These are phyloP conservation scores for Anhinga rufa DNA, from an alignment of 2,113 vertebrate species.

Conservation along the genomic window DNA sequence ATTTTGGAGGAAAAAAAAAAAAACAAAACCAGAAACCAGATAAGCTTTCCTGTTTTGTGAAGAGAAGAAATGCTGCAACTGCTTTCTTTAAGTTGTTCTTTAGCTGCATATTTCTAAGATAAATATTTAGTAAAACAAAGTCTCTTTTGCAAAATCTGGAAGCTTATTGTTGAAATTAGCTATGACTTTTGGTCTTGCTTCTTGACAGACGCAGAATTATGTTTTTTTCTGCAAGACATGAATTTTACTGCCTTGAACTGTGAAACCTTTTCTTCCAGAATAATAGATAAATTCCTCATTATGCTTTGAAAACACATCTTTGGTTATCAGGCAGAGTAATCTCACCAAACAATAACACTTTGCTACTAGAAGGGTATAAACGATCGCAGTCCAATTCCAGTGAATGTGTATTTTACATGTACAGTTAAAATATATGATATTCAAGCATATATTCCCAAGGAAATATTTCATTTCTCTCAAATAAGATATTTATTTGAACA, in stretches of 20 bases:
- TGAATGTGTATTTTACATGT: not conserved
- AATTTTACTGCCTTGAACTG: not conserved
- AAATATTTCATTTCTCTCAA: not conserved
- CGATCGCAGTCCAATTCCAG: not conserved
- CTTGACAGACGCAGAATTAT: not conserved
- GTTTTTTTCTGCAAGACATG: not conserved
- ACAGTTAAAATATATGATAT: not conserved
- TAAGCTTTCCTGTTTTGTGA: not conserved
- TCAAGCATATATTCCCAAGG: not conserved
- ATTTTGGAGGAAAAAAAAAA: not conserved
- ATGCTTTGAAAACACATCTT: not conserved
- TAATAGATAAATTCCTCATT: not conserved
- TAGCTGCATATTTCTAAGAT: not conserved
- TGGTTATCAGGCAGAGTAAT: not conserved
- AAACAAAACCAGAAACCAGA: not conserved
- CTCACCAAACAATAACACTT: not conserved
- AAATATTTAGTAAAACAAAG: not conserved
- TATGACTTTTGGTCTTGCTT: not conserved
- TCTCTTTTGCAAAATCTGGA: not conserved
- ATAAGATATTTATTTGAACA: not conserved
- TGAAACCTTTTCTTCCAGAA: not conserved
- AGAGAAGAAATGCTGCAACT: not conserved
- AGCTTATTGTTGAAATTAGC: not conserved
- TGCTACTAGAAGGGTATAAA: not conserved
- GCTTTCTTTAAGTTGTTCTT: not conserved